A percentile compares a stretch with the other conserved stretches of the same genome.
These are phyloP conservation scores for Neodiprion pinetum DNA, from an alignment of 1,140 invertebrate genomes.

Conservation along the genomic window DNA sequence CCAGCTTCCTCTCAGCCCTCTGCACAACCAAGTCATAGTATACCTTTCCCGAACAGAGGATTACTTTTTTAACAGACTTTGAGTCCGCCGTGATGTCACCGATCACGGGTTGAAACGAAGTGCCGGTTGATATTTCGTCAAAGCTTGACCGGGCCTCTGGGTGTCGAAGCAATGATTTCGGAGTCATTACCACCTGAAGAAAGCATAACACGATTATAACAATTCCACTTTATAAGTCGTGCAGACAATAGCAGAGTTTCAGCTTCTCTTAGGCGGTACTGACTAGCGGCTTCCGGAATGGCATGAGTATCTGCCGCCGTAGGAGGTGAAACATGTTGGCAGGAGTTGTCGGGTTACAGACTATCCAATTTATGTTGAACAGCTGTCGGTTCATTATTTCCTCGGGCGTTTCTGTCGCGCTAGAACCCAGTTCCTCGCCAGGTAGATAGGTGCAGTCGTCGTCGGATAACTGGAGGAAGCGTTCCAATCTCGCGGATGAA, in stretches of 20 bases:
- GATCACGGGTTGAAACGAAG: constrained; percentile 61
- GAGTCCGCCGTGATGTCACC: constrained; percentile 68
- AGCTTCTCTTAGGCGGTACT: constrained; percentile 9
- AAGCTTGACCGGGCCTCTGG: constrained; percentile 75
- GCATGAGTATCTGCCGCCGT: constrained; percentile 82
- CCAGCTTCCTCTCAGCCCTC: constrained; percentile 69
- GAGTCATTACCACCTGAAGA: constrained; percentile 69
- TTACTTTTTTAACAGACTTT: constrained; percentile 70
- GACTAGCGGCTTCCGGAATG: constrained; percentile 85
- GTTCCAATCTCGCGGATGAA: constrained; percentile 80
- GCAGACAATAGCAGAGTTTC: background rate
- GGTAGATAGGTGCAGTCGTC: constrained; percentile 76
- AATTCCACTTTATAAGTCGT: background rate
- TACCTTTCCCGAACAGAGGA: constrained; percentile 85
- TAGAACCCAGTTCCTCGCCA: constrained; percentile 49
- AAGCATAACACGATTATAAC: background rate
- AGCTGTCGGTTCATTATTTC: constrained; percentile 74
- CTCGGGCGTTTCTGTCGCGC: constrained; percentile 39
- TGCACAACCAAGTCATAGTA: constrained; percentile 82
- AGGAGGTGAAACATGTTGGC: constrained; percentile 87
- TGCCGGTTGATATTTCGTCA: constrained; percentile 69
- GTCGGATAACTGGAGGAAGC: constrained; percentile 81
- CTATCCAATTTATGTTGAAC: constrained; percentile 80
- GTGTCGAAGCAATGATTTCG: constrained; percentile 80
- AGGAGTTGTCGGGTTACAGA: constrained; percentile 85